These are phyloP conservation scores for Bimastos eiseni DNA, from an alignment of 2,888 invertebrate genomes.

Conservation along the genomic window DNA sequence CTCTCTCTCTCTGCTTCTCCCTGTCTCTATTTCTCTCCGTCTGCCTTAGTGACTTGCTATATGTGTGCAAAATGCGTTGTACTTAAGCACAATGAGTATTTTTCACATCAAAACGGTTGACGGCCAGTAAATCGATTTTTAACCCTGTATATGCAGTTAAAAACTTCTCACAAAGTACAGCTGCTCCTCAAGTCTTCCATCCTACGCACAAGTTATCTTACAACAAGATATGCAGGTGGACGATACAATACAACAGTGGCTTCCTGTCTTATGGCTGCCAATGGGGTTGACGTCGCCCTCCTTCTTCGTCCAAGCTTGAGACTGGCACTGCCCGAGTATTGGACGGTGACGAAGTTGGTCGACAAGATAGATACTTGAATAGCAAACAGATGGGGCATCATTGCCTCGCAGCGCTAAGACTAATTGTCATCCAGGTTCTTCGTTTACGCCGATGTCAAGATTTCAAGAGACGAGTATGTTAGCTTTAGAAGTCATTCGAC, in stretches of 20 bases:
- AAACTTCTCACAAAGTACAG: background rate
- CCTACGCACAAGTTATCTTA: background rate
- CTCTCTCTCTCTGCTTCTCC: too few relatives aligned
- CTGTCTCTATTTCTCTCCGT: too few relatives aligned
- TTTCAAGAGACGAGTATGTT: background rate
- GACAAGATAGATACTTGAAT: background rate
- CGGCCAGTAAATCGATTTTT: background rate
- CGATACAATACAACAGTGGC: too few relatives aligned
- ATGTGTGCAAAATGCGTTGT: too few relatives aligned
- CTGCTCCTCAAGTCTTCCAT: background rate
- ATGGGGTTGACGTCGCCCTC: too few relatives aligned
- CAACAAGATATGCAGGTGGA: background rate
- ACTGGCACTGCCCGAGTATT: too few relatives aligned
- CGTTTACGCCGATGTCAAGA: background rate
- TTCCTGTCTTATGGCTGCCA: too few relatives aligned
- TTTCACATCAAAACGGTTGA: background rate
- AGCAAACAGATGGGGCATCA: background rate
- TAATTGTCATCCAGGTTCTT: background rate
- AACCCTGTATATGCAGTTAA: background rate
- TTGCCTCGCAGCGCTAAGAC: background rate
- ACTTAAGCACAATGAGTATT: background rate
- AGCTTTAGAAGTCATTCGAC: background rate
- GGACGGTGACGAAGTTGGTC: background rate
- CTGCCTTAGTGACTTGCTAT: too few relatives aligned
- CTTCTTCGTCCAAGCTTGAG: too few relatives aligned